A percentile compares a stretch with the other conserved stretches of the same genome.
Evolutionary conservation across 2,113 vertebrate genomes (phyloP).

Genomic region (Craseonycteris thonglongyai): DNA sequence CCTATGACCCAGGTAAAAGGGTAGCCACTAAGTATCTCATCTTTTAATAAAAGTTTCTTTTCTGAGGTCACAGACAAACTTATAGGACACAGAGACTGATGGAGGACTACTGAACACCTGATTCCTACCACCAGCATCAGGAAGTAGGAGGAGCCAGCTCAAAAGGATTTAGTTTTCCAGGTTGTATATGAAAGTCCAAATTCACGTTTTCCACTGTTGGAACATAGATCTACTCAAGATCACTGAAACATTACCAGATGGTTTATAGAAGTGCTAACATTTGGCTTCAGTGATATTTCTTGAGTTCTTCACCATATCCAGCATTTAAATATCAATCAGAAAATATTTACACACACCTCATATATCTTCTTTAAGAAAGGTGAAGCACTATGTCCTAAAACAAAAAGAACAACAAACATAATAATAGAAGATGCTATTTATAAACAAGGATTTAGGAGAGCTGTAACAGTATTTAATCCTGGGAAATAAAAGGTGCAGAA

Average conservation of each 20-base stretch:
- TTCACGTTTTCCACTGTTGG: neutral
- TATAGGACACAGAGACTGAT: neutral
- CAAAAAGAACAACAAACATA: neutral
- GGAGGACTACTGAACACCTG: neutral
- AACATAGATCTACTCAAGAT: neutral
- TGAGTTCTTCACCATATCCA: neutral
- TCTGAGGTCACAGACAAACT: neutral
- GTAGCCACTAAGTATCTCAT: neutral
- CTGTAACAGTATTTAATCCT: neutral
- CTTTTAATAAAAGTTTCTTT: neutral
- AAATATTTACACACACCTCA: neutral
- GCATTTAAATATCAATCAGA: neutral
- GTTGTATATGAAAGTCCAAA: neutral
- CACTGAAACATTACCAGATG: neutral
- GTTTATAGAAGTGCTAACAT: neutral
- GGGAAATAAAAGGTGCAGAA: neutral
- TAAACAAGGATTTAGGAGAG: neutral
- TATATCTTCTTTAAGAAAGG: neutral
- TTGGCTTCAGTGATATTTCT: neutral
- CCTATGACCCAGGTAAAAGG: neutral
- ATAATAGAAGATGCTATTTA: neutral
- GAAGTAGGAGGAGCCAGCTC: neutral
- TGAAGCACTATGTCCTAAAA: neutral
- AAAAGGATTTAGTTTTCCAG: neutral
- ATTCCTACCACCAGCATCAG: accelerated